phyloP scores from a whole-genome alignment of 2,888 invertebrate species.

The Ochropleura leucogaster region DNA sequence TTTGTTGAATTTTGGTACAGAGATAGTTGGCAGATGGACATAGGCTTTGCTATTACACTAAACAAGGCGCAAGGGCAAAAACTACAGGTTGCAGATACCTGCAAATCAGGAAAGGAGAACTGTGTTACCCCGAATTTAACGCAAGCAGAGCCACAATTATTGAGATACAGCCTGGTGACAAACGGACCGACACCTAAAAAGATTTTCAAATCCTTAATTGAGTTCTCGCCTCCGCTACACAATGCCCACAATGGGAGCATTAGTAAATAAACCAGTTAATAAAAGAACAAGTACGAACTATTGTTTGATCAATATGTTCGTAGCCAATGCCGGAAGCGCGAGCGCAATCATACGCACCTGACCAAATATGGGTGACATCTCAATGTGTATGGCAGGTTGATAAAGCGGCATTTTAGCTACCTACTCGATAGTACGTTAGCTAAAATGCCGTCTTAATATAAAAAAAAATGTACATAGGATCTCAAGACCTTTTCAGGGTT shows the following conservation, averaged over 20 bases:
- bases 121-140: no score
- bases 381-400: constrained; percentile 56
- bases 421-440: neutral
- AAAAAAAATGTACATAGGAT: no score
- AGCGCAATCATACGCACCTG: constrained; percentile 62
- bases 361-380: constrained; percentile 70
- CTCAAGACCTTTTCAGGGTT: no score
- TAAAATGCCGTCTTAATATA: no score
- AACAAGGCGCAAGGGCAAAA: no score
- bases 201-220: constrained; percentile 11
- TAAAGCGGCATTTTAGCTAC: neutral
- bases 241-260: constrained; percentile 5
- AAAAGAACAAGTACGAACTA: constrained; percentile 34
- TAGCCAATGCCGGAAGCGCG: constrained; percentile 55
- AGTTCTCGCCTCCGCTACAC: constrained; percentile 12
- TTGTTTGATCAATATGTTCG: constrained; percentile 37
- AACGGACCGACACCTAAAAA: neutral
- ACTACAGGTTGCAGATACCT: no score
- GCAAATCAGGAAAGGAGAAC: no score
- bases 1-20: no score
- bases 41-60: no score
- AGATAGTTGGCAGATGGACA: no score
- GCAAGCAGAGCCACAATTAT: no score
- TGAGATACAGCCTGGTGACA: no score
- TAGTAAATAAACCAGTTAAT: constrained; percentile 47